Evolutionary conservation across 2,888 invertebrate genomes (phyloP), one percentile per base, ranked within the genome.

Genomic region (Iselma pallidipennis): DNA sequence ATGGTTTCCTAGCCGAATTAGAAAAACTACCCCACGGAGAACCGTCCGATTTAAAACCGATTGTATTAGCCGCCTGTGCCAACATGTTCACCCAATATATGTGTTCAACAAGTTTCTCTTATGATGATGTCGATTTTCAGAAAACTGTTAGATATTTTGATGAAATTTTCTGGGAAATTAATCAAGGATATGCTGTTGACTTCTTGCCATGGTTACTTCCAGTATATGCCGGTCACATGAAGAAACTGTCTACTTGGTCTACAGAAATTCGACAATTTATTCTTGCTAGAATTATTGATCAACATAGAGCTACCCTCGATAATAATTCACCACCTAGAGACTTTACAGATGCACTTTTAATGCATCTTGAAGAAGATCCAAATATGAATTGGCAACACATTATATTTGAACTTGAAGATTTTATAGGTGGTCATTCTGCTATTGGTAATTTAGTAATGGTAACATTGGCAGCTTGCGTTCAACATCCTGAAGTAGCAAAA

Each of bases 91-190:
- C 87, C 4, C 87, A 90, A 66, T 94, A 94, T 82, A 94, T 95
- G 91, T 94, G 94, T 81, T 91, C 90, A n/a, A 85, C 87, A 0
- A 84, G 90, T 1, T 93, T 93, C 73, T 86, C 88, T 42, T 87
- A 89, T 57, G 84, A 88, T 12, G 91, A 94, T 68, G 59, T 73
- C 0, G 88, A 88, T 16, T 95, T 94, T 81, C 82, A 84, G 51
- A 83, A 84, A 59, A 85, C 90, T 5, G 91, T 92, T 0, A 83
- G 88, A 23, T 76, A 75, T 59, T 95, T 94, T 77, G 95, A 95
- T 72, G 90, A 91, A 71, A 93, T 95, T 54, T 95, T 95, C 82
- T 94, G 92, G 90, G 94, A 95, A 76, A 94, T 95, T 66, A 95
- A 95, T 78, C 92, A 93, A 73, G 94, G 94, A 0, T 94, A 93